These are phyloP conservation scores for Aplodontia rufa DNA, from an alignment of 2,113 vertebrate species.

Conservation along the genomic window DNA sequence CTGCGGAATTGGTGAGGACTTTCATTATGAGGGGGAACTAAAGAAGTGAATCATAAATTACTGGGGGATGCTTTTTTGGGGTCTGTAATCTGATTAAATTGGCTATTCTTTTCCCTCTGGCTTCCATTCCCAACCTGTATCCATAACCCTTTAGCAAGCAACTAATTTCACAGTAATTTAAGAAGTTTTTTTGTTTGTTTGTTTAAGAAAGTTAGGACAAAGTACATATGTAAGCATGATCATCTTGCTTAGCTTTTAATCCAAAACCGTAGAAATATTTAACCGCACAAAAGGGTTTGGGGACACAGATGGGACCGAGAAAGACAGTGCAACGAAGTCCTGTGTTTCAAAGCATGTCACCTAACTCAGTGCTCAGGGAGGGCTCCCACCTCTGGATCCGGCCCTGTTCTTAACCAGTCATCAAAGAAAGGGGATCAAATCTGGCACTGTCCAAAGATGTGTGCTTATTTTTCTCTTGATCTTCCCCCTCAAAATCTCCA, in stretches of 20 bases:
- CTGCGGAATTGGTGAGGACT: background rate
- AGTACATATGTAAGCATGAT: background rate
- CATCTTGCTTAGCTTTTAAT: background rate
- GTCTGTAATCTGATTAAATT: background rate
- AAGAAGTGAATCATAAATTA: background rate
- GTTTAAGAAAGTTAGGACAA: background rate
- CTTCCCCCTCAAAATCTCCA: conserved; percentile 48
- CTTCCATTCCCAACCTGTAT: background rate
- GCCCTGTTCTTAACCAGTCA: background rate
- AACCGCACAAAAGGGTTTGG: background rate
- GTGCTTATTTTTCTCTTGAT: conserved; percentile 53
- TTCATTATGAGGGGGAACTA: background rate
- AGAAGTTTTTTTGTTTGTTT: background rate
- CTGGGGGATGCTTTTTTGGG: background rate
- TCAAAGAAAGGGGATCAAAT: conserved; percentile 60
- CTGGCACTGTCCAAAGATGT: conserved; percentile 40
- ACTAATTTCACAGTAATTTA: conserved; percentile 22
- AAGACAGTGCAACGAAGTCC: background rate
- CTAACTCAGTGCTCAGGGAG: background rate
- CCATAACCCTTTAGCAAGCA: background rate
- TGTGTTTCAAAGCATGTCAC: background rate
- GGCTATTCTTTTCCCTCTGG: background rate
- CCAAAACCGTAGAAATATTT: background rate
- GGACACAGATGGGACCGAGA: background rate
- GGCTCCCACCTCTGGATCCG: background rate